Conservation (phyloP, 1,140 invertebrate species). For the Drosophila obscura region DNA sequence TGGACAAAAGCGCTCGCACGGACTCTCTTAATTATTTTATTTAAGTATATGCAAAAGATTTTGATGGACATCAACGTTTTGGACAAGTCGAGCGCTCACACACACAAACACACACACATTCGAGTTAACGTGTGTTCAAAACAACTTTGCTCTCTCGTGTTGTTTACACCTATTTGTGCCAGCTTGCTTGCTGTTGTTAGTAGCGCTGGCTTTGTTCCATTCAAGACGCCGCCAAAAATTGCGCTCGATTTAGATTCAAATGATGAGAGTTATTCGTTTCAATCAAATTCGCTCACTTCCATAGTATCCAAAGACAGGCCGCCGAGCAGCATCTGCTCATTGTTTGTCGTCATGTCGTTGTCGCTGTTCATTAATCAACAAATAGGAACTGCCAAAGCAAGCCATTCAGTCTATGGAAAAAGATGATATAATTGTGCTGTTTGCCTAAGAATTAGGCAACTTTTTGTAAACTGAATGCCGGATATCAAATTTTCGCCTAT, state of each 20-base stretch:
- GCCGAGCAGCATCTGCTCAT: constrained; percentile 36
- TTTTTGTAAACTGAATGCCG: constrained; percentile 72
- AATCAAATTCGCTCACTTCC: constrained; percentile 55
- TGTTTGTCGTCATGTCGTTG: constrained; percentile 45
- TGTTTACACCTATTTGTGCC: constrained; percentile 49
- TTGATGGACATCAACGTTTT: constrained; percentile 72
- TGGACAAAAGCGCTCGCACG: constrained; percentile 70
- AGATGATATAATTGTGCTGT: constrained; percentile 64
- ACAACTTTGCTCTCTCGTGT: constrained; percentile 36
- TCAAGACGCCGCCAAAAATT: constrained; percentile 33
- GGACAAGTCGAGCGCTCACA: constrained; percentile 55
- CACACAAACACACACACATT: constrained; percentile 15
- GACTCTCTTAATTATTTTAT: constrained; percentile 81
- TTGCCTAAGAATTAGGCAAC: constrained; percentile 48
- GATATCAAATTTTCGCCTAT: constrained; percentile 48
- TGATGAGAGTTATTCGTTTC: constrained; percentile 59
- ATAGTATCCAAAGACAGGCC: constrained; percentile 23
- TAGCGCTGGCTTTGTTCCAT: constrained; percentile 36
- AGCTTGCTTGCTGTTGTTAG: constrained; percentile 5
- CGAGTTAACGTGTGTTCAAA: neutral
- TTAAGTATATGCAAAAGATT: constrained; percentile 80
- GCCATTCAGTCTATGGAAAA: constrained; percentile 51
- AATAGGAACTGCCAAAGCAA: constrained; percentile 60
- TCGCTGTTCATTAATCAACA: constrained; percentile 70
- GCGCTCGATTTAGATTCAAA: constrained; percentile 55